Evolutionary conservation across 2,113 vertebrate genomes (phyloP).

Genomic region (Leuciscus idus): DNA sequence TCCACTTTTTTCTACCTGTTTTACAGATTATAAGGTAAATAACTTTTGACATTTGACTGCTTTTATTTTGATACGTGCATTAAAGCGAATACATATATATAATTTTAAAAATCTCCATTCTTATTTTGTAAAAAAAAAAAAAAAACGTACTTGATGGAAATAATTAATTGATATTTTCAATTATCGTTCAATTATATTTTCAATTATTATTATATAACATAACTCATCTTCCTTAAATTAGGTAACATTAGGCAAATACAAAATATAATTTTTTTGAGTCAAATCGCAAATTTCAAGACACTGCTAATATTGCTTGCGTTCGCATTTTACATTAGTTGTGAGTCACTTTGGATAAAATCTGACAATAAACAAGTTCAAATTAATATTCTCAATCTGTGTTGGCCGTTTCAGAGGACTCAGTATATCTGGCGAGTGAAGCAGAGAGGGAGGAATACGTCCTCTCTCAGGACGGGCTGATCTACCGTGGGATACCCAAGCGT

Average conservation of each 20-base stretch:
- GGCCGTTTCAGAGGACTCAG: conserved; percentile 76
- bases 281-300: neutral
- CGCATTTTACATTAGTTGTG: neutral
- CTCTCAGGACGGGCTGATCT: conserved; percentile 84
- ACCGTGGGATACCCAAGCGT: conserved; percentile 74
- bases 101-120: neutral
- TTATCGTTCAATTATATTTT: no score
- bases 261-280: no score
- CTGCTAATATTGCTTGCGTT: neutral
- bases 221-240: neutral
- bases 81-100: neutral
- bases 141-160: neutral
- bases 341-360: neutral
- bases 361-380: neutral
- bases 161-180: neutral
- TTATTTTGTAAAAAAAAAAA: neutral
- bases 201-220: neutral
- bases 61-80: neutral
- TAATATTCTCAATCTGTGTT: neutral
- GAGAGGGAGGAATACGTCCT: conserved; percentile 83
- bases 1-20: no score
- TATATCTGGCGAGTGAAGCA: conserved; percentile 76
- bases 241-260: no score
- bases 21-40: no score
- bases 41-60: neutral